phyloP scores from a whole-genome alignment of 1,140 invertebrate genomes.

The Notospermus geniculatus region DNA sequence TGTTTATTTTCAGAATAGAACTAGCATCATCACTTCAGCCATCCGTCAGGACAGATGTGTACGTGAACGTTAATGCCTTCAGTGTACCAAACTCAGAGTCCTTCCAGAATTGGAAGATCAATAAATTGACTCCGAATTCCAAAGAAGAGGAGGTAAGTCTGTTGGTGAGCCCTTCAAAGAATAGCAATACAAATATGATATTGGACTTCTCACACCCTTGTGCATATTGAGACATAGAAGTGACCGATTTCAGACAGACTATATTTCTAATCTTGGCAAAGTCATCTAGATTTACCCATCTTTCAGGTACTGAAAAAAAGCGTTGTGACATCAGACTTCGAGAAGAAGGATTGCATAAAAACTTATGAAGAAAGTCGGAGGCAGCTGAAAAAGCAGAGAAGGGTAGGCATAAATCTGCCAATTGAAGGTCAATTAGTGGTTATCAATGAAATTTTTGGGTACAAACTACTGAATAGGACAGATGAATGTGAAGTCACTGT shows the following conservation, averaged over 20 bases:
- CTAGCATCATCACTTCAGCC: neutral
- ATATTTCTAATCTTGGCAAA: no score
- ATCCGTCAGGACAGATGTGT: neutral
- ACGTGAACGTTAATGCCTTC: neutral
- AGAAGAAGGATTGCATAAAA: constrained; percentile 64
- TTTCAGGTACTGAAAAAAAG: constrained; percentile 61
- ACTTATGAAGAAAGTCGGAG: constrained; percentile 63
- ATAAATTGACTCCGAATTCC: neutral
- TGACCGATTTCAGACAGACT: no score
- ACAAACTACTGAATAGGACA: neutral
- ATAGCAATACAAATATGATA: no score
- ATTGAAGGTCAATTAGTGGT: neutral
- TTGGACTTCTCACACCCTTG: no score
- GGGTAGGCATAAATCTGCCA: constrained; percentile 54
- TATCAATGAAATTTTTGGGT: neutral
- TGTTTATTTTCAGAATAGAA: constrained; percentile 2
- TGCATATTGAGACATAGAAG: no score
- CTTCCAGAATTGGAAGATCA: neutral
- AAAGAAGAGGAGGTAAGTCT: neutral
- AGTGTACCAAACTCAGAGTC: neutral
- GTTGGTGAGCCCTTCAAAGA: no score
- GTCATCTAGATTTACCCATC: no score
- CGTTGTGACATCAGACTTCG: constrained; percentile 66
- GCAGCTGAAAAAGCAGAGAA: constrained; percentile 62
- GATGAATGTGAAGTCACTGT: neutral